Conservation (phyloP, 2,888 invertebrate species). For the Parnassius mnemosyne region DNA sequence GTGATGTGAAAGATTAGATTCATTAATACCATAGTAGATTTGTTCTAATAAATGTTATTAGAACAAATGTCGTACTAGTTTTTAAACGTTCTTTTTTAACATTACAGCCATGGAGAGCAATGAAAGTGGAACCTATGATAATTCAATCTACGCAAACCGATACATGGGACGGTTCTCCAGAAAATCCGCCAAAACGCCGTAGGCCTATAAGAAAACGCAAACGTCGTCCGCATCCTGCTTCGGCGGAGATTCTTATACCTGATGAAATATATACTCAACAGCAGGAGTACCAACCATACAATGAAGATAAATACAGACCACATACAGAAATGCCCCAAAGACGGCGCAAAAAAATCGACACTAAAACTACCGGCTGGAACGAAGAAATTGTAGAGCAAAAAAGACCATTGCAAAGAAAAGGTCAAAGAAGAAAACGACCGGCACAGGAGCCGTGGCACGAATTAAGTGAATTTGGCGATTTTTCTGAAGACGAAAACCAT, state of each 20-base stretch:
- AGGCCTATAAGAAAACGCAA: constrained; percentile 81
- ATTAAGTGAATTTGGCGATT: constrained; percentile 48
- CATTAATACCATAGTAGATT: too few species aligned
- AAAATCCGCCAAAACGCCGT: constrained; percentile 63
- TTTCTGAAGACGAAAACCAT: constrained; percentile 32
- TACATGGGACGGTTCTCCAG: constrained; percentile 57
- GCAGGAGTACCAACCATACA: constrained; percentile 35
- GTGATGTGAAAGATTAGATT: too few species aligned
- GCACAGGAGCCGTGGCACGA: constrained; percentile 43
- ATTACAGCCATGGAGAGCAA: constrained; percentile 78
- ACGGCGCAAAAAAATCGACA: constrained; percentile 57
- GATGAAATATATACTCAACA: constrained; percentile 47
- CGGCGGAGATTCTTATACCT: constrained; percentile 35
- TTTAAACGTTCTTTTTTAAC: neutral
- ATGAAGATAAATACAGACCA: constrained; percentile 42
- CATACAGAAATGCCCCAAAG: constrained; percentile 50
- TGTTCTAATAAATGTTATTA: too few species aligned
- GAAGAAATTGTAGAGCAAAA: constrained; percentile 57
- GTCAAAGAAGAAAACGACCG: constrained; percentile 52
- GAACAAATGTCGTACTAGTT: too few species aligned
- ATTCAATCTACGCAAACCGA: constrained; percentile 43
- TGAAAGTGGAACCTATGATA: constrained; percentile 54
- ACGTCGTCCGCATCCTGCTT: constrained; percentile 73
- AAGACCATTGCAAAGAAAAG: constrained; percentile 55
- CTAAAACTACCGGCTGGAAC: constrained; percentile 55